A percentile compares a stretch with the other conserved stretches of the same genome.
Evolutionary conservation across 2,888 invertebrate species (phyloP).

Genomic region (Drosophila histrio): DNA sequence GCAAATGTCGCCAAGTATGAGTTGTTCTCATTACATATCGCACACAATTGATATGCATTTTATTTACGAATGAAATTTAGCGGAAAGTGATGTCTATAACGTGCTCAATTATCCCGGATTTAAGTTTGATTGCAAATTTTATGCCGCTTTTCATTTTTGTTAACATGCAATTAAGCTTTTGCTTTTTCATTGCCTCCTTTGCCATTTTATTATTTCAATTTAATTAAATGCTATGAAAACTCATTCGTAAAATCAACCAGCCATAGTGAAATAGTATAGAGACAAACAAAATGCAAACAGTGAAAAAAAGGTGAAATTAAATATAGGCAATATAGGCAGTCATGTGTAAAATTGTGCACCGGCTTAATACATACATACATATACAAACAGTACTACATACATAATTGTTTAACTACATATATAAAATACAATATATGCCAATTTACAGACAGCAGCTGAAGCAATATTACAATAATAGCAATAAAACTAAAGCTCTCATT

Average conservation of each 20-base stretch:
- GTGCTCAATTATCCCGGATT: conserved; percentile 49
- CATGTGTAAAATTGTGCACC: conserved; percentile 80
- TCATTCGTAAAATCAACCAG: conserved; percentile 67
- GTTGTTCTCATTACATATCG: conserved; percentile 6
- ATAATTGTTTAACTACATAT: conserved; percentile 40
- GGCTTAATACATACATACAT: conserved; percentile 59
- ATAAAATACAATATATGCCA: conserved; percentile 32
- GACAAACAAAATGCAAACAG: conserved; percentile 77
- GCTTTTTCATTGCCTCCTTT: conserved; percentile 6
- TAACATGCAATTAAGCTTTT: conserved; percentile 70
- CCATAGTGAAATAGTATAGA: conserved; percentile 80
- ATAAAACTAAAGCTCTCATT: conserved; percentile 35
- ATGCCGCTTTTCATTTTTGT: conserved; percentile 52
- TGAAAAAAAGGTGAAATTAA: conserved; percentile 78
- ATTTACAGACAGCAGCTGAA: conserved; percentile 31
- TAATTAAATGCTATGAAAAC: conserved; percentile 72
- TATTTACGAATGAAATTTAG: conserved; percentile 9
- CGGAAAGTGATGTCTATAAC: conserved; percentile 16
- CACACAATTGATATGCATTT: conserved; percentile 9
- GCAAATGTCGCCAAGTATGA: not conserved
- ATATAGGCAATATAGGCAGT: conserved; percentile 78
- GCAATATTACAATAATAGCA: conserved; percentile 47
- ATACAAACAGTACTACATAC: conserved; percentile 24
- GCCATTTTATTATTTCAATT: conserved; percentile 59
- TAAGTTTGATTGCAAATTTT: conserved; percentile 43